Percentiles rank a stretch among this genome's conserved stretches.
Evolutionary conservation across 2,888 invertebrate species (phyloP).

Genomic region (Helleia helle): DNA sequence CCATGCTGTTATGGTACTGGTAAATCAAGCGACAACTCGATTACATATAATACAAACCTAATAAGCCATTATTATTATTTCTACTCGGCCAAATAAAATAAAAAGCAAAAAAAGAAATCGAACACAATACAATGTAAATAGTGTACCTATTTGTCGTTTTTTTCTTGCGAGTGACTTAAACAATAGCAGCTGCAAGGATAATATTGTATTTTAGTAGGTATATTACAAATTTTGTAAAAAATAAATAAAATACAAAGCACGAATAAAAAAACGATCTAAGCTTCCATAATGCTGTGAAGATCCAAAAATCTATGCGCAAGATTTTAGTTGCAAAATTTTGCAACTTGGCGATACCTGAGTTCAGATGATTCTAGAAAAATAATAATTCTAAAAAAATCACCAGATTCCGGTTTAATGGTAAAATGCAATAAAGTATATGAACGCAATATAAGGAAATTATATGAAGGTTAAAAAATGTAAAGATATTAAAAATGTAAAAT

Average conservation of each 20-base stretch:
- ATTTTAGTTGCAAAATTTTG: background rate
- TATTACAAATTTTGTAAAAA: constrained; percentile 20
- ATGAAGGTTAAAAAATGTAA: too few species aligned
- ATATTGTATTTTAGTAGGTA: constrained; percentile 48
- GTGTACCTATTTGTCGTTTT: constrained; percentile 67
- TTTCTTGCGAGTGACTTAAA: constrained; percentile 70
- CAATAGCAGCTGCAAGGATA: constrained; percentile 72
- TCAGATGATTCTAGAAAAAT: too few species aligned
- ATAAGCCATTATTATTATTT: constrained; percentile 14
- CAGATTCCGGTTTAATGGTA: too few species aligned
- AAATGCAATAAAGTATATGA: too few species aligned
- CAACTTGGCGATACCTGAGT: too few species aligned
- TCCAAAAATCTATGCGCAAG: constrained; percentile 12
- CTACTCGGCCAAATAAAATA: constrained; percentile 12
- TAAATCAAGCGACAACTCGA: constrained; percentile 16
- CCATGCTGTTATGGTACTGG: constrained; percentile 18
- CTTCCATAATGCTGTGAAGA: too few species aligned
- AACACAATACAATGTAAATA: constrained; percentile 53
- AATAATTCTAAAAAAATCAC: too few species aligned
- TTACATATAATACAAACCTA: constrained; percentile 16
- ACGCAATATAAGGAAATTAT: too few species aligned
- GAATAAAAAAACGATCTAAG: constrained; percentile 13
- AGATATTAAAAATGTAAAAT: too few species aligned
- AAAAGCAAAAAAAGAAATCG: constrained; percentile 34
- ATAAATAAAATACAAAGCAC: constrained; percentile 14